Conservation (phyloP, 2,113 vertebrate species). For the Perccottus glenii region DNA sequence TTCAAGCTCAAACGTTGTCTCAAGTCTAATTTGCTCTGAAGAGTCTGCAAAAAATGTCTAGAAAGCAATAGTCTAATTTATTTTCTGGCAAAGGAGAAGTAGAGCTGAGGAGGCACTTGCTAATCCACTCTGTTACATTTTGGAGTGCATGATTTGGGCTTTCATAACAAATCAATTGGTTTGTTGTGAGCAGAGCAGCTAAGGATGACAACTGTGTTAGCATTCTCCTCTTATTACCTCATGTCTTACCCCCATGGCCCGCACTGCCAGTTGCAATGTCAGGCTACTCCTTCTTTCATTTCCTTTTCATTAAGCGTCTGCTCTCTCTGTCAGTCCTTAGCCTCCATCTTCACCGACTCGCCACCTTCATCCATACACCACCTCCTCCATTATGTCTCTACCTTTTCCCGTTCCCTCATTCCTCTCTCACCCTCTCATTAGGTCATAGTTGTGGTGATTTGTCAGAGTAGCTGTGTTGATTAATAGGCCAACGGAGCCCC, state of each 20-base stretch:
- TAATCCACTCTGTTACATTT: constrained; percentile 50
- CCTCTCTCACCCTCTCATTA: constrained; percentile 73
- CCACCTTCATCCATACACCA: constrained; percentile 55
- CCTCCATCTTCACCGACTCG: constrained; percentile 42
- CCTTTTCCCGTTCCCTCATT: constrained; percentile 56
- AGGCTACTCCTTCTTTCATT: constrained; percentile 68
- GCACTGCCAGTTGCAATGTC: constrained; percentile 56
- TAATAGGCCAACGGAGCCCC: constrained; percentile 85
- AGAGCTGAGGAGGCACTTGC: constrained; percentile 17
- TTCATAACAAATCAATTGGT: constrained; percentile 63
- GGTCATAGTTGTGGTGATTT: constrained; percentile 83
- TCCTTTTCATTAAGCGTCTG: constrained; percentile 69
- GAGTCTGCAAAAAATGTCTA: constrained; percentile 48
- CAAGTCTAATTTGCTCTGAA: constrained; percentile 69
- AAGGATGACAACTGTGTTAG: constrained; percentile 64
- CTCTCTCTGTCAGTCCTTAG: constrained; percentile 62
- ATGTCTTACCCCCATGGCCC: constrained; percentile 51
- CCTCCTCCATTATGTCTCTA: constrained; percentile 64
- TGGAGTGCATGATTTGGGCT: constrained; percentile 52
- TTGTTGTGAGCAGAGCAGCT: constrained; percentile 42
- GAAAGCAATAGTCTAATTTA: constrained; percentile 64
- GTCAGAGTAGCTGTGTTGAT: constrained; percentile 89
- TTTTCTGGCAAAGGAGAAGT: constrained; percentile 36
- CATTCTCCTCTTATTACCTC: constrained; percentile 67
- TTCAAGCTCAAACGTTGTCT: constrained; percentile 72